A percentile compares a stretch with the other conserved stretches of the same genome.
These are phyloP conservation scores for Orchesella flavescens DNA, from an alignment of 2,888 invertebrate genomes.

Conservation along the genomic window DNA sequence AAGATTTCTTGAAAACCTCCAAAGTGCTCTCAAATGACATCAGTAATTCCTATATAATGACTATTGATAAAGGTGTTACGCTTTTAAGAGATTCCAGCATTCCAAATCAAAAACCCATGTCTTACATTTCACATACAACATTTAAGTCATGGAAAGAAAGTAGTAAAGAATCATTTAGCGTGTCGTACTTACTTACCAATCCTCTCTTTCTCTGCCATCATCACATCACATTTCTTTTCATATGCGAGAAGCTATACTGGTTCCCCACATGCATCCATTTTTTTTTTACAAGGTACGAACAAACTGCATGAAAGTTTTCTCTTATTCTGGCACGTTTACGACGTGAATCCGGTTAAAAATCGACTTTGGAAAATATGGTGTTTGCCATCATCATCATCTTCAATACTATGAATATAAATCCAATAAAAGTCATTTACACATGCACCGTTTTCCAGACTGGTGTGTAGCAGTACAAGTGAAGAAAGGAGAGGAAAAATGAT, in stretches of 20 bases:
- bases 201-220: neutral
- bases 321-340: constrained; percentile 57
- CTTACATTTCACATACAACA: neutral
- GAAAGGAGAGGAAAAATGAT: constrained; percentile 29
- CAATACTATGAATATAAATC: constrained; percentile 64
- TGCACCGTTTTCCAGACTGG: constrained; percentile 12
- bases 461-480: neutral
- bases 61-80: constrained; percentile 47
- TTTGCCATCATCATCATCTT: constrained; percentile 56
- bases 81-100: constrained; percentile 22
- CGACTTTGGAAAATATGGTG: constrained; percentile 58
- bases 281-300: neutral
- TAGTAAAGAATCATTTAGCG: constrained; percentile 63
- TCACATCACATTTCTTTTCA: neutral
- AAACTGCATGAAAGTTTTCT: neutral
- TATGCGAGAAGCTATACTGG: neutral
- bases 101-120: neutral
- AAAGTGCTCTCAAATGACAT: constrained; percentile 43
- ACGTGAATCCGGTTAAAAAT: constrained; percentile 52
- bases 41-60: constrained; percentile 53
- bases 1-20: constrained; percentile 42
- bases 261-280: constrained; percentile 18
- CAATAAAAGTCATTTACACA: constrained; percentile 64
- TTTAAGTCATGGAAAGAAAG: constrained; percentile 10
- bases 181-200: constrained; percentile 46